Conservation (phyloP, 2,797 vertebrate species). For the Denticeps clupeoides region DNA sequence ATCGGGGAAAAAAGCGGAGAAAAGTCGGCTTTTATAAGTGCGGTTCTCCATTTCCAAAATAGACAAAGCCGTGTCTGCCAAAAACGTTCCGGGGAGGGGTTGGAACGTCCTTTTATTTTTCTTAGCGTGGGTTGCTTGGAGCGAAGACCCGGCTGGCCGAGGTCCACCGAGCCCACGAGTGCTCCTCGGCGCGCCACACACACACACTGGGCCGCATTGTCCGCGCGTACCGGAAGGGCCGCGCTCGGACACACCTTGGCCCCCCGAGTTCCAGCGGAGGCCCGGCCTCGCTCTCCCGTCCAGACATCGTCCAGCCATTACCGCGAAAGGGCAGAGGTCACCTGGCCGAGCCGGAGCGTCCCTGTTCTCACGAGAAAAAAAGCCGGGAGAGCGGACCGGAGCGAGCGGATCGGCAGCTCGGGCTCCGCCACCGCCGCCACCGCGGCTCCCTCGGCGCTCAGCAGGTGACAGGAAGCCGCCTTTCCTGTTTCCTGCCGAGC, state of each 20-base stretch:
- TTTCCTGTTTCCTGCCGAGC: slow-evolving; percentile 19
- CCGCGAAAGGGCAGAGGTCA: too few species aligned
- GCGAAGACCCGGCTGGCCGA: slow-evolving; percentile 33
- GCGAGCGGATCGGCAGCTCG: slow-evolving; percentile 11
- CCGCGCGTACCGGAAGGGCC: slow-evolving; percentile 19
- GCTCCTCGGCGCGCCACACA: slow-evolving; percentile 15
- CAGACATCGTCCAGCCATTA: background rate
- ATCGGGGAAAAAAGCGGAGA: too few species aligned
- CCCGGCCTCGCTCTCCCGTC: slow-evolving; percentile 3
- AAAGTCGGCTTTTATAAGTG: too few species aligned
- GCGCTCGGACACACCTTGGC: slow-evolving; percentile 26
- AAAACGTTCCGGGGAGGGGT: slow-evolving; percentile 46
- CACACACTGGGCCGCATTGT: slow-evolving; percentile 44
- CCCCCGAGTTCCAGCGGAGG: slow-evolving; percentile 8
- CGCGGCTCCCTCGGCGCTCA: too few species aligned
- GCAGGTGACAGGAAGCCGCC: slow-evolving; percentile 9
- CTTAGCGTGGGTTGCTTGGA: slow-evolving; percentile 32
- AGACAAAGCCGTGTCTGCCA: slow-evolving; percentile 36
- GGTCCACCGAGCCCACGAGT: slow-evolving; percentile 39
- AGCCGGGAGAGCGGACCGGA: background rate
- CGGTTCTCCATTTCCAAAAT: slow-evolving; percentile 31
- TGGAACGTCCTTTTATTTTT: slow-evolving; percentile 40
- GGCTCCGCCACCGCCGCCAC: background rate
- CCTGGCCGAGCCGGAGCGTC: too few species aligned
- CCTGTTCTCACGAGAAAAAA: slow-evolving; percentile 11